Percentiles rank a stretch among this genome's conserved stretches.
phyloP scores from a whole-genome alignment of 1,140 invertebrate genomes.

The Pantala flavescens region DNA sequence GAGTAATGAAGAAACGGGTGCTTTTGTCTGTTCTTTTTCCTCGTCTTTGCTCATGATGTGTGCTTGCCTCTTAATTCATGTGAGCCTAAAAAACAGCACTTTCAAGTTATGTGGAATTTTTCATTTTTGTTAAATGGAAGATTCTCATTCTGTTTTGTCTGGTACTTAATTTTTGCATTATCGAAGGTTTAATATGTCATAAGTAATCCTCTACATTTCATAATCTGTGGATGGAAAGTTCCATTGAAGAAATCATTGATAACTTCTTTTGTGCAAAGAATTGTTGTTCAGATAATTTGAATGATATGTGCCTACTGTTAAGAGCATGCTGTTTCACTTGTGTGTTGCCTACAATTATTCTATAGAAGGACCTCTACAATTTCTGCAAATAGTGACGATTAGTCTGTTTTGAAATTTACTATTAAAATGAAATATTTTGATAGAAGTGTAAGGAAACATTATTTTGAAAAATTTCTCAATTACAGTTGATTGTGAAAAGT shows the following conservation, averaged over 20 bases:
- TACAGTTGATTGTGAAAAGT: neutral
- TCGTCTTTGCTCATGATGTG: too few relatives aligned
- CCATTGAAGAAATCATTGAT: too few relatives aligned
- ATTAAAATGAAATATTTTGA: constrained; percentile 6
- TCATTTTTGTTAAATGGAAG: too few relatives aligned
- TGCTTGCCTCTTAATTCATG: too few relatives aligned
- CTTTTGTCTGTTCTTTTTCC: neutral
- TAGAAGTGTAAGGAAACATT: neutral
- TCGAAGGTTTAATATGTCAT: too few relatives aligned
- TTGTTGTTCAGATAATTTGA: neutral
- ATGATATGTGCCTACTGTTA: neutral
- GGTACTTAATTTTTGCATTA: too few relatives aligned
- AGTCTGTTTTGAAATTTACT: neutral
- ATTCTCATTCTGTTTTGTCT: too few relatives aligned
- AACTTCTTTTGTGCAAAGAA: too few relatives aligned
- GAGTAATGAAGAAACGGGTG: neutral
- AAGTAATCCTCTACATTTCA: too few relatives aligned
- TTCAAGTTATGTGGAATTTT: too few relatives aligned
- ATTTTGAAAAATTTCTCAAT: constrained; percentile 11
- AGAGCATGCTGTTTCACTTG: neutral
- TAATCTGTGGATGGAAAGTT: too few relatives aligned
- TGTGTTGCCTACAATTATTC: neutral
- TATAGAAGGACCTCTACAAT: neutral
- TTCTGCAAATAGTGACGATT: neutral
- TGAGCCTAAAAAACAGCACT: too few relatives aligned